Base-by-base conservation (phyloP, 53 echinoderm and acorn worm species). In the Astropecten irregularis region DNA sequence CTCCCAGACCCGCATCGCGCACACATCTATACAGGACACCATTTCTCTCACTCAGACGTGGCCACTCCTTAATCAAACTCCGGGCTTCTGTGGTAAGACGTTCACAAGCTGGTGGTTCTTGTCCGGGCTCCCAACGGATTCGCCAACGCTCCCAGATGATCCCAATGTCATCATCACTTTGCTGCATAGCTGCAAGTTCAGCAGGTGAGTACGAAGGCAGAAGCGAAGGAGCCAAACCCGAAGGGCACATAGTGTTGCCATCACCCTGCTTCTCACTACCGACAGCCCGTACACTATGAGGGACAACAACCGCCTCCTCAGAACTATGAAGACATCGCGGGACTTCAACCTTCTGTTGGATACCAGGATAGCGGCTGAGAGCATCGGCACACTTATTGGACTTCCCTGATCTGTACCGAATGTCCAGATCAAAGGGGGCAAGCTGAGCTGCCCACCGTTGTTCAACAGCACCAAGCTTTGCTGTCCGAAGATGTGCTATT, bases 371-470 rank as follows among this genome's bases (percentile, higher is more conserved):
- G 22, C 54, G 54, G 22, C 54, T 54, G 54, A 54, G 54, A 11
- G 65, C 50, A 37, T 81, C 66, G 2, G 82, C 82, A 48, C 82
- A 81, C 49, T 28, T 40, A 25, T 73, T 81, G 2, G 63, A 61
- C 48, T 44, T 59, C 8, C 77, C 77, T 23, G 77, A 21, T 7
- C 68, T 34, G 20, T 66, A 83, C 37, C 31, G 44, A 13, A 83
- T 68, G 5, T 83, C 83, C 18, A 83, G 30, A 22, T 69, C 83
- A 83, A 52, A 83, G 30, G 69, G 53, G 4, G 83, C 83, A 21
- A 83, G 83, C 57, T 83, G 83, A n/a, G 55, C 83, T 11, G 63
- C 56, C 83, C 83, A 68, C 18, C 84, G 33, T 3, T 54, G 56
- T 46, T 84, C 84, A 40, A 61, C 69, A 2, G 74, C 85, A 26